Conservation (phyloP, 1,140 invertebrate species). For the Aplysia californica region DNA sequence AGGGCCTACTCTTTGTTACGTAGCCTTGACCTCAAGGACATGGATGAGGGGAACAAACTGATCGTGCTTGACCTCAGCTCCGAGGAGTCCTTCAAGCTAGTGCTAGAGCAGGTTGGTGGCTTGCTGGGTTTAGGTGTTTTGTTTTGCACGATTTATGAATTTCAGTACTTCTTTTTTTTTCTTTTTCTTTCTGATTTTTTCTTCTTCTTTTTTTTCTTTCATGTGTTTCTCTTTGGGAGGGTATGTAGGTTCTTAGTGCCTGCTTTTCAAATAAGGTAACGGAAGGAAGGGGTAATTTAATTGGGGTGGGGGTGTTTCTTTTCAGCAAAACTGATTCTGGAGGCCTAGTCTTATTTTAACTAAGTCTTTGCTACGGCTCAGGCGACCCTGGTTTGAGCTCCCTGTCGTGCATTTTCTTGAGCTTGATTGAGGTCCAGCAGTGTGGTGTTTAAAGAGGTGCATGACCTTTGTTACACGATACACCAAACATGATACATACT, state of each 20-base stretch:
- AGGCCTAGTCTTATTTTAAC: no score
- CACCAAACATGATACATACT: no score
- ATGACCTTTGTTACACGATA: no score
- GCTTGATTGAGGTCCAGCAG: no score
- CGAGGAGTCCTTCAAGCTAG: slow-evolving; percentile 38
- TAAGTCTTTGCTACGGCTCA: no score
- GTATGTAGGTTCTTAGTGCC: background rate
- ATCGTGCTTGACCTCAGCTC: slow-evolving; percentile 55
- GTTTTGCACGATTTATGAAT: background rate
- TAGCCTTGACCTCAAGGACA: slow-evolving; percentile 30
- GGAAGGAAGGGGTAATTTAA: no score
- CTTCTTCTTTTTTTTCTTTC: background rate
- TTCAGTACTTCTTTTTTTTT: no score
- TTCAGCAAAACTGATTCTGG: no score
- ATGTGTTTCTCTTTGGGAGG: background rate
- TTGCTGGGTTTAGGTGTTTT: background rate
- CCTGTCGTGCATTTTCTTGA: no score
- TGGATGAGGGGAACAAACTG: slow-evolving; percentile 28
- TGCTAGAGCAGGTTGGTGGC: slow-evolving; percentile 51
- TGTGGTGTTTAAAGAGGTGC: no score
- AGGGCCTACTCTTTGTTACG: slow-evolving; percentile 32
- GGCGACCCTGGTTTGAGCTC: no score
- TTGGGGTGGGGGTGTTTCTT: no score
- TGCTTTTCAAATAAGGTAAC: background rate
- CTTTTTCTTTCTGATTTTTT: background rate